Base-by-base conservation (phyloP, 2,888 invertebrate species). In the Parascotia fuliginaria region DNA sequence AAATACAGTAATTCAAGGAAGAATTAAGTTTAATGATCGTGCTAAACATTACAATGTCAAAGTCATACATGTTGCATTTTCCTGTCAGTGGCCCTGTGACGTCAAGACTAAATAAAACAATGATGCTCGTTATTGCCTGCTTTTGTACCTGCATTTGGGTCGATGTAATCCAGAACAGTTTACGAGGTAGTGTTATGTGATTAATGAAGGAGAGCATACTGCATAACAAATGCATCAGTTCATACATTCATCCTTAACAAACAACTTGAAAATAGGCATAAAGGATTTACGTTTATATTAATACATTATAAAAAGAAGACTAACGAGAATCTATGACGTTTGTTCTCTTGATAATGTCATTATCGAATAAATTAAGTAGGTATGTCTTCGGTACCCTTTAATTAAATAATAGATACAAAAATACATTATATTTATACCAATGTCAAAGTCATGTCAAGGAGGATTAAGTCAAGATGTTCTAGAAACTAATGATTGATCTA, bases 31-130 rank as follows among this genome's bases (percentile, higher is more conserved):
- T 76, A 81, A 81, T 79, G 77, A 69, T 70, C 71, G 68, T 60
- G 63, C 64, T 71, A 68, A 73, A 71, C 60, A 53, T 56, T 55
- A 63, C 81, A 82, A 79, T 78, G 77, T 77, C 75, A 76, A 71
- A 72, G 73, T 72, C 73, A 65, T 63, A 60, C 56, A 51, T 51
- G 54, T 62, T 33, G 27, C 38, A 57, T 70, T 66, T 65, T 65
- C 67, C 62, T 72, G 69, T 61, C 61, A 52, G 46, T 55, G 54
- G 50, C 42, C 43, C 48, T 58, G 60, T 73, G 70, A 74, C 70
- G 70, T 69, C 65, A 73, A 58, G 54, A 50, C 53, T 56, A 68
- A 69, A 70, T 70, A 68, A 72, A 73, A 60, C 60, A 55, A 53
- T 64, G 62, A 70, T 70, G 52, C 59, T 58, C 55, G 46, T 66